Base-by-base conservation (phyloP, 2,888 invertebrate species). In the Ennomos erosarius region DNA sequence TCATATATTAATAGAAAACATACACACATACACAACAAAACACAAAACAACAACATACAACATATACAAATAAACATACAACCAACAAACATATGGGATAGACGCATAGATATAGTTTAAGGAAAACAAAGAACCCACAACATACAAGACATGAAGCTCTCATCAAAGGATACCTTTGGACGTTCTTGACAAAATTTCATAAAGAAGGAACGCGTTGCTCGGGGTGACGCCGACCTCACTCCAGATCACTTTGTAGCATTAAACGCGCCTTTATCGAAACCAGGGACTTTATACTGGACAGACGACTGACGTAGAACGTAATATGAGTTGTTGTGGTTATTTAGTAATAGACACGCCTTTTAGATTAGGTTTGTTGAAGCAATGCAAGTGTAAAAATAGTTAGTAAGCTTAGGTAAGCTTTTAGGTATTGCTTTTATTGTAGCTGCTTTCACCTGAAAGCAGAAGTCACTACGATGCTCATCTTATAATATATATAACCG, bases 171-270 rank as follows among this genome's bases (percentile, higher is more conserved):
- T 62, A 47, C 58, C 58, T 50, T 54, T 50, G 55, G 49, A 59
- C 46, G 76, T 74, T 79, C 74, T 79, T 79, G 79, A 78, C 78
- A 71, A 81, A 78, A 88, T 87, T 83, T 86, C 87, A 84, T 84
- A 83, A 81, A 85, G 81, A 83, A 81, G 85, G 81, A 52, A 40
- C 36, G 50, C 84, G 87, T 89, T 75, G 90, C 90, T 76, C 79
- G 61, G 84, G 80, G 91, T 88, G 87, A 90, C 86, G 68, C 73
- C 61, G 51, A 47, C 59, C 59, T 73, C 76, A 75, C 78, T 82
- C 66, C 71, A 82, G 79, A 81, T 84, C 87, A 82, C 90, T 90
- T 90, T 90, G 88, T 85, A 83, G 81, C 79, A 81, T 87, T 88
- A 87, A 85, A 81, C 79, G 81, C 68, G 73, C 81, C 84, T 87